phyloP scores from a whole-genome alignment of 2,888 invertebrate species.

The Octodonta nipae region DNA sequence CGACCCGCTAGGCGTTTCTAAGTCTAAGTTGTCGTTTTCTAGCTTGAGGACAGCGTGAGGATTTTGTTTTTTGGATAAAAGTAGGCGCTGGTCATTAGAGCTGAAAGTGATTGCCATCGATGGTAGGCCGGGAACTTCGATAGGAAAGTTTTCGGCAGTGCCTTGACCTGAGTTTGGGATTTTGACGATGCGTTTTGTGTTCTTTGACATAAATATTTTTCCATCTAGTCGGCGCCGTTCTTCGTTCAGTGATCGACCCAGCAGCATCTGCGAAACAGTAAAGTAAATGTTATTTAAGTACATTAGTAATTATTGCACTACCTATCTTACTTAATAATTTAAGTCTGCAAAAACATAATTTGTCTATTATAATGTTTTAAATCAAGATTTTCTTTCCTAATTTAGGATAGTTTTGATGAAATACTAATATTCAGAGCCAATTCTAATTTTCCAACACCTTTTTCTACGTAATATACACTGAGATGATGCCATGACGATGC shows the following conservation, averaged over 20 bases:
- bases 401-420: too few relatives aligned
- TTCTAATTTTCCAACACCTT: too few relatives aligned
- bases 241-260: slow-evolving; percentile 43
- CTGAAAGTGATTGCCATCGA: slow-evolving; percentile 33
- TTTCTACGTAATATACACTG: too few relatives aligned
- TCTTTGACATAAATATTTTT: slow-evolving; percentile 53
- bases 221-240: slow-evolving; percentile 42
- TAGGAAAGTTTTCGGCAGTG: slow-evolving; percentile 27
- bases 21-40: slow-evolving; percentile 16
- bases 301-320: too few relatives aligned
- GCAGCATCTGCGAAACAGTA: slow-evolving; percentile 42
- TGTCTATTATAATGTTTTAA: too few relatives aligned
- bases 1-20: slow-evolving; percentile 7
- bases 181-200: slow-evolving; percentile 58
- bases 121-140: slow-evolving; percentile 34
- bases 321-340: too few relatives aligned
- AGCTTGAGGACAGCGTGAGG: slow-evolving; percentile 21
- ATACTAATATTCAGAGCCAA: too few relatives aligned
- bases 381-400: too few relatives aligned
- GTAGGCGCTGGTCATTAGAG: slow-evolving; percentile 24
- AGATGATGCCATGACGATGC: too few relatives aligned
- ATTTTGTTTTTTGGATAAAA: slow-evolving; percentile 21
- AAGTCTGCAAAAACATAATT: too few relatives aligned
- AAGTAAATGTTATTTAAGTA: too few relatives aligned
- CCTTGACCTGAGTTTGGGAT: slow-evolving; percentile 39